Percentiles rank a stretch among this genome's conserved stretches.
Conservation (phyloP, 2,888 invertebrate species). For the Microplitis manilae region DNA sequence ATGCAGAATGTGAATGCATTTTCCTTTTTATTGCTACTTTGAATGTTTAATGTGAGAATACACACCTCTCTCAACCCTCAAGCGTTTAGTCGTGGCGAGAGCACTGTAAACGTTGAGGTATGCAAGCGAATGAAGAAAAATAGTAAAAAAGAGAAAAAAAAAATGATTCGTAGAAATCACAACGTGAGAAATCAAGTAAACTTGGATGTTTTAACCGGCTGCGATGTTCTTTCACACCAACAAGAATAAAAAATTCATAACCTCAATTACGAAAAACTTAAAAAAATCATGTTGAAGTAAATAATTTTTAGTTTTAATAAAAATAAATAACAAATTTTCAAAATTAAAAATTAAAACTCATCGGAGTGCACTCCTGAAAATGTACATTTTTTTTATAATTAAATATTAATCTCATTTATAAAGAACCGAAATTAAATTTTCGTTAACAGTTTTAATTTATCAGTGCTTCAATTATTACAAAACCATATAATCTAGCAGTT, state of each 20-base stretch:
- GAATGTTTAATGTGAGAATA: constrained; percentile 65
- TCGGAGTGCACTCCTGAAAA: no score
- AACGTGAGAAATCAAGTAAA: constrained; percentile 45
- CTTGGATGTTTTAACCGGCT: constrained; percentile 21
- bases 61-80: constrained; percentile 34
- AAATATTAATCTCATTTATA: neutral
- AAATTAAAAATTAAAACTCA: no score
- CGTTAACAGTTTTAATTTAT: neutral
- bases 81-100: constrained; percentile 34
- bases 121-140: constrained; percentile 36
- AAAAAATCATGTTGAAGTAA: neutral
- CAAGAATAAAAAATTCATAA: neutral
- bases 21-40: constrained; percentile 66
- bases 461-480: neutral
- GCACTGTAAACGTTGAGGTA: constrained; percentile 44
- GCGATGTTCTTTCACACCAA: neutral
- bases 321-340: no score
- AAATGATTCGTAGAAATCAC: constrained; percentile 46
- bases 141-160: constrained; percentile 22
- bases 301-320: no score
- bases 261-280: neutral
- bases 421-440: neutral
- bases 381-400: no score
- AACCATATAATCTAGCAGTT: neutral
- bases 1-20: constrained; percentile 66